Conservation (phyloP, 2,113 vertebrate species). For the Tyrannus savana region DNA sequence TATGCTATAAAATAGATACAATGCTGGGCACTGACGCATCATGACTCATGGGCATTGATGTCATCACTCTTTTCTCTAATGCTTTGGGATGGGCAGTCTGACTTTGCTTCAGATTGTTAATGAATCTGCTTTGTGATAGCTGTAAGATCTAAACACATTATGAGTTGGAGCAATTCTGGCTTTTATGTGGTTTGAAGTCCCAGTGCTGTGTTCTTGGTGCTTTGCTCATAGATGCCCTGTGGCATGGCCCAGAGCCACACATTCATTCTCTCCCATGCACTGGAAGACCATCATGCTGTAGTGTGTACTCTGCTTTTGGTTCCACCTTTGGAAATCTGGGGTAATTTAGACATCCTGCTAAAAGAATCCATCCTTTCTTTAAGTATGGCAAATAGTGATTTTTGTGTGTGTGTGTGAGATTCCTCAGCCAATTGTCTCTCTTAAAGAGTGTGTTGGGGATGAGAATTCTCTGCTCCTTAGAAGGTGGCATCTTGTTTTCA, state of each 20-base stretch:
- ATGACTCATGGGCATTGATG: conserved; percentile 8
- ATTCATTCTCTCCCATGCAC: neutral
- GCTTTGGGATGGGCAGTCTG: neutral
- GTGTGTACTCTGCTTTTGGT: neutral
- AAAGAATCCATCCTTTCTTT: neutral
- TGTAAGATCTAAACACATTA: neutral
- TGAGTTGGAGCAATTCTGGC: neutral
- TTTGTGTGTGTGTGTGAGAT: neutral
- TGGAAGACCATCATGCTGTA: neutral
- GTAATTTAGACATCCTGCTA: neutral
- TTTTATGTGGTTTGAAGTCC: neutral
- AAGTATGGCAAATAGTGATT: neutral
- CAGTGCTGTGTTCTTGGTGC: neutral
- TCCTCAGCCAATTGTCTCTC: neutral
- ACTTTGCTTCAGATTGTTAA: neutral
- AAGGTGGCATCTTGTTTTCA: neutral
- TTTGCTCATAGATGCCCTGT: neutral
- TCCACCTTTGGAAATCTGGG: neutral
- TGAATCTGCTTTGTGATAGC: neutral
- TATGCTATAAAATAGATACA: neutral
- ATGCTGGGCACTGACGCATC: neutral
- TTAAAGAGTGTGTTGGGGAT: neutral
- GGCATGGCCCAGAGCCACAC: neutral
- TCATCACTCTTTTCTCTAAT: neutral
- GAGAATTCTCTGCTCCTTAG: neutral